Percentiles rank a stretch among this genome's conserved stretches.
Conservation (phyloP, 2,888 invertebrate genomes). For the Megalurothrips usitatus region DNA sequence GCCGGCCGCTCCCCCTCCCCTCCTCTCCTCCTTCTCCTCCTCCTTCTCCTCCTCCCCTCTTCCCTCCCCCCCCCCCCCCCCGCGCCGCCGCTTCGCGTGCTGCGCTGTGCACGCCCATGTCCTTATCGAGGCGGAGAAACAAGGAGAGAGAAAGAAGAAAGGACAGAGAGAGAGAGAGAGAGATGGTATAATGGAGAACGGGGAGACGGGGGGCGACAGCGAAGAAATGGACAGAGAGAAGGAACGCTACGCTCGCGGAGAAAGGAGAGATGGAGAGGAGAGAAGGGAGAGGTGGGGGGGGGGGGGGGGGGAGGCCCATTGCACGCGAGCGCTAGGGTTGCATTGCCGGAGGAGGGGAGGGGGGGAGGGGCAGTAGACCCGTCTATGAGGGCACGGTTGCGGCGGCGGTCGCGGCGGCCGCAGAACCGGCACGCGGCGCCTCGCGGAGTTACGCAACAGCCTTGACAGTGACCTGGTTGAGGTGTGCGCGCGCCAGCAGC, state of each 20-base stretch:
- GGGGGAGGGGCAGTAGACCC: background rate
- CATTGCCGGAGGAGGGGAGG: background rate
- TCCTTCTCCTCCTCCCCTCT: background rate
- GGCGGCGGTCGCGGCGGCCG: too few species aligned
- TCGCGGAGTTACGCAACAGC: background rate
- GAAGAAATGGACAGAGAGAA: too few species aligned
- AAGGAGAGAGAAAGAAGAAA: background rate
- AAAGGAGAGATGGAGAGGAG: background rate
- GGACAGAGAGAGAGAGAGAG: background rate
- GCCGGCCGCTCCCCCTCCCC: background rate
- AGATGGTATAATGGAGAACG: background rate
- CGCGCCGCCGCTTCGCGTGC: background rate
- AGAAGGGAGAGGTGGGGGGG: background rate
- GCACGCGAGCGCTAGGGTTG: constrained; percentile 20
- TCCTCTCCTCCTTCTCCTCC: background rate
- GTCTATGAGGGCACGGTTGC: background rate
- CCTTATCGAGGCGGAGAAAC: background rate
- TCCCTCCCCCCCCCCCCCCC: background rate
- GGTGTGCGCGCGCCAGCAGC: constrained; percentile 3
- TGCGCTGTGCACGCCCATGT: background rate
- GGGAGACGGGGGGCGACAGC: background rate
- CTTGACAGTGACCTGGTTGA: constrained; percentile 24
- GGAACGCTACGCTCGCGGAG: background rate
- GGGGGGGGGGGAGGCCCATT: background rate
- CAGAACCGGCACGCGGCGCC: background rate